Evolutionary conservation across 2,888 invertebrate genomes (phyloP).

Genomic region (Kuschelorhynchus macadamiae): DNA sequence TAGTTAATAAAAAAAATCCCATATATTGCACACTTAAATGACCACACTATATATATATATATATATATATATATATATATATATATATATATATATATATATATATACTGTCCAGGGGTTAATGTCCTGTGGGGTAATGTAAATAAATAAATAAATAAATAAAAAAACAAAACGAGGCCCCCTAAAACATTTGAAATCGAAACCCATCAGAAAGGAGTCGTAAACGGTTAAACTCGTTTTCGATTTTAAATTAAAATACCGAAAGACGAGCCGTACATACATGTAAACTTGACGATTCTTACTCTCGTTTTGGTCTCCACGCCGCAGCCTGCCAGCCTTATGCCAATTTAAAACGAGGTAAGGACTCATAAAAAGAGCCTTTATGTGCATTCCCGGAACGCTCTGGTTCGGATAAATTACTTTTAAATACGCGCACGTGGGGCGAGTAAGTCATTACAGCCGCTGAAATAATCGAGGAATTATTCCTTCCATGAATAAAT

Average conservation of each 20-base stretch:
- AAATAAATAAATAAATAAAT: too few species aligned
- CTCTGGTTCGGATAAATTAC: slow-evolving; percentile 12
- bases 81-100: not conserved
- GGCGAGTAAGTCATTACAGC: too few species aligned
- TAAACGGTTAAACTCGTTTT: slow-evolving; percentile 21
- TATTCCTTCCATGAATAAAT: too few species aligned
- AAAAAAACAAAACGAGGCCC: not conserved
- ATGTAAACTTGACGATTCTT: slow-evolving; percentile 23
- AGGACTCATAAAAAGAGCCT: slow-evolving; percentile 26
- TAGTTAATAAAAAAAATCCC: too few species aligned
- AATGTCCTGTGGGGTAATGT: too few species aligned
- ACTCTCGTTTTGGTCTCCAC: too few species aligned
- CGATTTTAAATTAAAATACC: slow-evolving; percentile 29
- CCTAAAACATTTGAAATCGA: slow-evolving; percentile 1
- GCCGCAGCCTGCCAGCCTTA: not conserved
- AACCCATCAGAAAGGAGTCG: slow-evolving; percentile 3
- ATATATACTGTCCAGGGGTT: too few species aligned
- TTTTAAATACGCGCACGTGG: too few species aligned
- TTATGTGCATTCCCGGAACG: slow-evolving; percentile 32
- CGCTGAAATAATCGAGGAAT: too few species aligned
- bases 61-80: too few species aligned
- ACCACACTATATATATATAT: too few species aligned
- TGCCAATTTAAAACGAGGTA: slow-evolving; percentile 23
- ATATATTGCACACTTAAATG: too few species aligned
- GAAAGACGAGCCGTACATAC: slow-evolving; percentile 27